These are phyloP conservation scores for Synanthedon tipuliformis DNA, from an alignment of 2,888 invertebrate genomes.

Conservation along the genomic window DNA sequence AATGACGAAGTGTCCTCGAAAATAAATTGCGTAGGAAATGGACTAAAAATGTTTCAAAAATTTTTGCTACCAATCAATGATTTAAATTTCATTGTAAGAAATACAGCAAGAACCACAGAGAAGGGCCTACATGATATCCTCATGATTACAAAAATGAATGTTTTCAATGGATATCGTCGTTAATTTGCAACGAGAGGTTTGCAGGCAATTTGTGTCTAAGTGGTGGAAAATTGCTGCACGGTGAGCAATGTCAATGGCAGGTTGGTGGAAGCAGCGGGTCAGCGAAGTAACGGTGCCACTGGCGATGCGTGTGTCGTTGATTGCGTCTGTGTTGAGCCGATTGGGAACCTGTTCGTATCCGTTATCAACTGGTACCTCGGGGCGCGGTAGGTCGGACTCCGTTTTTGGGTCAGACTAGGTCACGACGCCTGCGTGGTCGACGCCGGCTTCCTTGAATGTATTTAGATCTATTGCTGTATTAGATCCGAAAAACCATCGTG, in stretches of 20 bases:
- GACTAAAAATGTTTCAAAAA: no score
- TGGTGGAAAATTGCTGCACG: neutral
- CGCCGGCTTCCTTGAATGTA: constrained; percentile 37
- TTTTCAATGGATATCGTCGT: no score
- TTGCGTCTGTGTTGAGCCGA: constrained; percentile 27
- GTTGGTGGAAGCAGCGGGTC: constrained; percentile 16
- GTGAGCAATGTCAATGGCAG: constrained; percentile 17
- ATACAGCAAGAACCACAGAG: no score
- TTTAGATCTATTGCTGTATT: constrained; percentile 50
- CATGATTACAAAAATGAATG: no score
- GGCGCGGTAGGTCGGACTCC: constrained; percentile 49
- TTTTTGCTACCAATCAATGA: no score
- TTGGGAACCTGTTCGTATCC: constrained; percentile 52
- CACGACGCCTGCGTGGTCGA: constrained; percentile 62
- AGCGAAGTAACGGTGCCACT: constrained; percentile 38
- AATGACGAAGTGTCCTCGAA: no score
- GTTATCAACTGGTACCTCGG: constrained; percentile 48
- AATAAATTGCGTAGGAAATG: no score
- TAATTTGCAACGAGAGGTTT: no score
- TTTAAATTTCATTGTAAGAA: no score
- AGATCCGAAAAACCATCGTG: constrained; percentile 54
- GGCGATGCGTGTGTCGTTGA: constrained; percentile 26
- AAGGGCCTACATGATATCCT: no score
- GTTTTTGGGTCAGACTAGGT: constrained; percentile 67
- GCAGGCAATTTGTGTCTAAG: neutral